Conservation (phyloP, 2,888 invertebrate species). For the Drosophila cognata region DNA sequence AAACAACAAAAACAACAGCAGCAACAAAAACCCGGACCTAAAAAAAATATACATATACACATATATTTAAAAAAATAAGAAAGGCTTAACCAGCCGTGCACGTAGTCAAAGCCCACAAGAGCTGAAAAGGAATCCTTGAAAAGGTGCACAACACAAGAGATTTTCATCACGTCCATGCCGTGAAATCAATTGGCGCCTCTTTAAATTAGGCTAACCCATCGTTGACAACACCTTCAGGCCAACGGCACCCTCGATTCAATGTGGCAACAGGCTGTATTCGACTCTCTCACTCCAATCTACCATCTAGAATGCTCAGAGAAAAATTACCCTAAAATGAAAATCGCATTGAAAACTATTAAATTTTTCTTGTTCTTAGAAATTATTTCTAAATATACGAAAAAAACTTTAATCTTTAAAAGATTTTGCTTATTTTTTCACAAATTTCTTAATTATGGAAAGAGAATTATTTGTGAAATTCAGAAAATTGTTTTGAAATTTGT, state of each 20-base stretch:
- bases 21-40: conserved; percentile 1
- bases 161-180: conserved; percentile 53
- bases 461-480: no score
- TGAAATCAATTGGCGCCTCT: conserved; percentile 64
- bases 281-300: no score
- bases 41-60: conserved; percentile 2
- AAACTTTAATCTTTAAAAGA: no score
- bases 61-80: conserved; percentile 3
- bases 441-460: no score
- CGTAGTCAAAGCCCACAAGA: conserved; percentile 47
- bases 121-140: conserved; percentile 24
- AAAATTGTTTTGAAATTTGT: no score
- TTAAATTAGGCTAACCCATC: conserved; percentile 27
- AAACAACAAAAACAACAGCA: conserved; percentile 15
- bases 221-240: conserved; percentile 7
- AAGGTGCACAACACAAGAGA: conserved; percentile 27
- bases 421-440: no score
- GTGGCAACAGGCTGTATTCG: neutral
- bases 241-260: neutral
- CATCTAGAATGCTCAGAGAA: no score
- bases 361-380: no score
- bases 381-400: no score
- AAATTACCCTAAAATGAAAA: no score
- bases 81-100: conserved; percentile 33
- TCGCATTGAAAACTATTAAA: no score